Evolutionary conservation across 2,888 invertebrate genomes (phyloP), one percentile per base, ranked within the genome.

Genomic region (Sturmia bella): DNA sequence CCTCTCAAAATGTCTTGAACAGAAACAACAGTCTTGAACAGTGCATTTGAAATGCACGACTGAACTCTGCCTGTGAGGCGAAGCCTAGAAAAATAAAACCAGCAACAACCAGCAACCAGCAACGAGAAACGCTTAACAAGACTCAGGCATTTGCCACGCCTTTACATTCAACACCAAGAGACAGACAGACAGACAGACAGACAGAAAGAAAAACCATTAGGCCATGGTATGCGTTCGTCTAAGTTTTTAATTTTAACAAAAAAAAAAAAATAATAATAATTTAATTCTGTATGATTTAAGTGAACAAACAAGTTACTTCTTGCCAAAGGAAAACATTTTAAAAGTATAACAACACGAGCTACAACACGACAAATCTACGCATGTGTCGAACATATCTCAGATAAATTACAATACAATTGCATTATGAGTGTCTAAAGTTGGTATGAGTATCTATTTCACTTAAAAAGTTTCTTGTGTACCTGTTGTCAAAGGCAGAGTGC

Each of bases 41-140:
- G 3, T 39, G 48, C 68, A 80, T 72, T 78, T 80, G 70, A 74
- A 80, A 80, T 80, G 83, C 83, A 80, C 77, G 80, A 76, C 76
- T 80, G 83, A 76, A 73, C 48, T 19, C 57, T 17, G 43, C 15
- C 27, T 39, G 39, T 39, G 24, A 54, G 70, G 69, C 66, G 70
- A 68, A 59, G 66, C 56, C 68, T 50, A 73, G 56, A 61, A 54
- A 75, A 7, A 32, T 5, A 32, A 32, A 32, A 3, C 5, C 32
- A 32, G 9, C 32, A 32, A 32, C 32, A 6, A 32, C 1, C 32
- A 27, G 27, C 27, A 7, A 7, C 5, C 5, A 7, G 9, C 32
- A 32, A 7, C 32, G 9, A 43, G 27, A 66, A n/a, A 45, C 48
- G 27, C 19, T 64, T 41, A 45, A 52, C 57, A 27, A 59, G 41